Conservation (phyloP, 2,113 vertebrate species). For the Danionella cerebrum region DNA sequence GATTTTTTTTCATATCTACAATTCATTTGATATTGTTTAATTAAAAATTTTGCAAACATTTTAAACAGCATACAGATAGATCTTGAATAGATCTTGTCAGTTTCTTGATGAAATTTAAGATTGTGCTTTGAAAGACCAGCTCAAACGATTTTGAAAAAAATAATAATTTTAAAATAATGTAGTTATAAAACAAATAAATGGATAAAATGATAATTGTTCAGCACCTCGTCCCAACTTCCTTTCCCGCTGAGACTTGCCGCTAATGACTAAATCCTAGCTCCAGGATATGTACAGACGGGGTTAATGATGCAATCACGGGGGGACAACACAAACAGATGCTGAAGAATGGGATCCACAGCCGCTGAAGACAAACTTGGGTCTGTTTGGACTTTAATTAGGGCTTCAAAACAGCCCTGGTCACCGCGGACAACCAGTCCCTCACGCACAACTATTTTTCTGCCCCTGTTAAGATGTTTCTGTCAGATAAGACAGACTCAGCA, state of each 20-base stretch:
- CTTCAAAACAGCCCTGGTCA: neutral
- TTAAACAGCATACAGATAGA: too few relatives aligned
- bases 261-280: conserved; percentile 1
- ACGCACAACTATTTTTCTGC: conserved; percentile 21
- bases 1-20: too few relatives aligned
- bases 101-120: too few relatives aligned
- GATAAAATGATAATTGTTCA: neutral
- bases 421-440: conserved; percentile 1
- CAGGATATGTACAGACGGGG: conserved; percentile 3
- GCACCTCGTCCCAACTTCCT: neutral
- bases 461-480: conserved; percentile 31
- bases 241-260: neutral
- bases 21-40: too few relatives aligned
- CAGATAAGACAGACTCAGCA: conserved; percentile 4
- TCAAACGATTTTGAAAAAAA: too few relatives aligned
- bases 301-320: conserved; percentile 19
- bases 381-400: conserved; percentile 24
- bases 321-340: conserved; percentile 61
- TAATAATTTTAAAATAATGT: too few relatives aligned
- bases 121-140: too few relatives aligned
- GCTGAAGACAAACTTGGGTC: conserved; percentile 21
- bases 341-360: conserved; percentile 41
- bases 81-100: too few relatives aligned
- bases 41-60: too few relatives aligned
- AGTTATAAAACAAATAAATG: neutral